Evolutionary conservation across 2,888 invertebrate genomes (phyloP).

Genomic region (Seladonia tumulorum): DNA sequence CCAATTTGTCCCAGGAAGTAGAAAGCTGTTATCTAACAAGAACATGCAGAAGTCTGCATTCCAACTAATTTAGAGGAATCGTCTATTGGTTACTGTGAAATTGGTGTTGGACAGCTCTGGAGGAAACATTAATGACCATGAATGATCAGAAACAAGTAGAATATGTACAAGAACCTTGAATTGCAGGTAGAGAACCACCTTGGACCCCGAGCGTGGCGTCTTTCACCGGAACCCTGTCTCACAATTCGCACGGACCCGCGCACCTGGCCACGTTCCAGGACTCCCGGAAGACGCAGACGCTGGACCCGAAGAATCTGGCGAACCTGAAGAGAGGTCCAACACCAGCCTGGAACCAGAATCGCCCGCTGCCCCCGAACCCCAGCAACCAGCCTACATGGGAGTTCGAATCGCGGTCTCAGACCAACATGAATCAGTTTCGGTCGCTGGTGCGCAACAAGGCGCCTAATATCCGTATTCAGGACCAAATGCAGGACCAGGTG

Average conservation of each 20-base stretch:
- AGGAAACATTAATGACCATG: neutral
- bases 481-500: constrained; percentile 81
- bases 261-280: constrained; percentile 83
- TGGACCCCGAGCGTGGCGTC: constrained; percentile 83
- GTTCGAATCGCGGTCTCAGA: constrained; percentile 82
- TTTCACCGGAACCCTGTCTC: constrained; percentile 82
- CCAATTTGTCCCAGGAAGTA: too few relatives aligned
- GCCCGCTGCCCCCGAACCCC: constrained; percentile 79
- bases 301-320: constrained; percentile 82
- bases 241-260: constrained; percentile 82
- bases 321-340: constrained; percentile 81
- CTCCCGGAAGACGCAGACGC: constrained; percentile 82
- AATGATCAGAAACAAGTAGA: neutral
- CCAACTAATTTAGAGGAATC: too few relatives aligned
- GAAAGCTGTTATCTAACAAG: too few relatives aligned
- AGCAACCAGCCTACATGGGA: constrained; percentile 76
- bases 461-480: constrained; percentile 81
- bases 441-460: constrained; percentile 84
- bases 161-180: constrained; percentile 54
- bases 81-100: neutral
- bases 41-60: too few relatives aligned
- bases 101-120: neutral
- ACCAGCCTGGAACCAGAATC: constrained; percentile 82
- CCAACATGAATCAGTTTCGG: constrained; percentile 85
- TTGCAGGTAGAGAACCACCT: constrained; percentile 82